Evolutionary conservation across 2,888 invertebrate species (phyloP), one percentile per base, ranked within the genome.

Genomic region (Syrphus vitripennis): DNA sequence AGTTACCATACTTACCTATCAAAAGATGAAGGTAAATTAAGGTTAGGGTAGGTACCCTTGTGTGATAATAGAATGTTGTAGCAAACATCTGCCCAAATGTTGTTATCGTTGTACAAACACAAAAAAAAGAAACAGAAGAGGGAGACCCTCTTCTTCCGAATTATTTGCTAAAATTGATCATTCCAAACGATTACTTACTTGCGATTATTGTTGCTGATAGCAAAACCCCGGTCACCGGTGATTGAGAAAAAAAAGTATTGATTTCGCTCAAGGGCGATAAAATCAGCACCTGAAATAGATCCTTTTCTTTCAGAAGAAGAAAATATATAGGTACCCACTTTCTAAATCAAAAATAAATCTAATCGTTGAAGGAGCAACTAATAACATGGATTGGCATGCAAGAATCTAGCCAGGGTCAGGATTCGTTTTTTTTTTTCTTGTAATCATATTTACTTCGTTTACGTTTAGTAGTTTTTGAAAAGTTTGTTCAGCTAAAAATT

Each of bases 111-210:
- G n/a, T n/a, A n/a, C n/a, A n/a, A n/a, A n/a, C n/a, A n/a, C n/a
- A 34, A 3, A 4, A 57, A 0, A 2, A 40, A 26, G 6, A 40
- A 3, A 10, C 12, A 34, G 0, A 21, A n/a, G 31, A n/a, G 14
- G 21, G 24, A 48, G 6, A 24, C n/a, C 29, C 14, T 48, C 10
- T 24, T 55, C n/a, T 71, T 77, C 59, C 65, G 65, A 71, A 12
- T 67, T 72, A 61, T 61, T 78, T 61, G n/a, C 19, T 57, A 31
- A 65, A 75, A 75, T 37, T 80, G 84, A 84, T 84, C 81, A 72
- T 84, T 84, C 81, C 84, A 21, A 45, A 21, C 84, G 81, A 84
- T 84, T 84, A 74, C 55, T 19, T 72, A 34, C 14, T 26, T 50
- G 50, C 29, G n/a, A 45, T 26, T n/a, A n/a, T n/a, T n/a, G 26